Conservation (phyloP, 2,113 vertebrate species). For the Otolemur garnettii region DNA sequence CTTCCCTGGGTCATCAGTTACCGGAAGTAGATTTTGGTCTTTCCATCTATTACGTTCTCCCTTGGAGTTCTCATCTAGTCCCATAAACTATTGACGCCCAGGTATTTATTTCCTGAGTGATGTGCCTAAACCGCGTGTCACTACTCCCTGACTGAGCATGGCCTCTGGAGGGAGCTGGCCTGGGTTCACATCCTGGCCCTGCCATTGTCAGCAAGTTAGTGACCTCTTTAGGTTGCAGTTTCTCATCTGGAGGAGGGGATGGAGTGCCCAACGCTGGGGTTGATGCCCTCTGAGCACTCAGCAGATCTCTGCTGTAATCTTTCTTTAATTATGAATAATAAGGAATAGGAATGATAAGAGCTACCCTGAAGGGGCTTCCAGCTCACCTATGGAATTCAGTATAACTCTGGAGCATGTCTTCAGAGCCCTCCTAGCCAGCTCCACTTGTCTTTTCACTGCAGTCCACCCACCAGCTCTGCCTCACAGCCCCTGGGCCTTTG, state of each 20-base stretch:
- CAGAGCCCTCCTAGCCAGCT: background rate
- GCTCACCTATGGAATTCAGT: background rate
- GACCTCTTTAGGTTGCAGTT: background rate
- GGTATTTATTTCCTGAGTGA: background rate
- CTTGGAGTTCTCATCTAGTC: background rate
- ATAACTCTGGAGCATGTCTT: background rate
- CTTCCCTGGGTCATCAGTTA: background rate
- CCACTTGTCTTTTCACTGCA: rapidly evolving
- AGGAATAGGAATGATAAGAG: background rate
- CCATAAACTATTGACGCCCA: background rate
- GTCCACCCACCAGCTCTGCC: rapidly evolving
- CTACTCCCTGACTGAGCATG: background rate
- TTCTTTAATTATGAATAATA: background rate
- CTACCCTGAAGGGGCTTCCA: background rate
- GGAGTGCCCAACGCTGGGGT: background rate
- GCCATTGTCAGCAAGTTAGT: background rate
- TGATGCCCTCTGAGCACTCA: background rate
- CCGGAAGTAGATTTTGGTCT: background rate
- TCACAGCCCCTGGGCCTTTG: background rate
- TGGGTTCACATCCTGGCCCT: background rate
- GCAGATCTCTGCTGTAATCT: background rate
- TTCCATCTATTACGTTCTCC: background rate
- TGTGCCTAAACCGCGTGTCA: background rate
- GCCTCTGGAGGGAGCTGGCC: background rate
- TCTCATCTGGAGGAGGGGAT: background rate